phyloP scores from a whole-genome alignment of 2,888 invertebrate species.

The Siphlonurus alternatus region DNA sequence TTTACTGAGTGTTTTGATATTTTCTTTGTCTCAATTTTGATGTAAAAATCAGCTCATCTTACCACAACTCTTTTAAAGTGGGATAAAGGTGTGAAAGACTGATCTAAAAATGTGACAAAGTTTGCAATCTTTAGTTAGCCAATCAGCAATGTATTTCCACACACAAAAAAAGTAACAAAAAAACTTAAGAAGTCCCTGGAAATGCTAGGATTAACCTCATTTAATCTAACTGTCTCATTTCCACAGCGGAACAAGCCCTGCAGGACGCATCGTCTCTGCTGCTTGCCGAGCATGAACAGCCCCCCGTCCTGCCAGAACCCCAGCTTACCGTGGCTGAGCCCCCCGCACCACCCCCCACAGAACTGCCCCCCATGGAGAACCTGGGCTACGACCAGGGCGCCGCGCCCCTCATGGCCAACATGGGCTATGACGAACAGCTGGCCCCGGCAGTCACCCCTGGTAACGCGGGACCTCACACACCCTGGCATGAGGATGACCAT shows the following conservation, averaged over 20 bases:
- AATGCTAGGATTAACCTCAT: no score
- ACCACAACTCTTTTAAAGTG: no score
- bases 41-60: no score
- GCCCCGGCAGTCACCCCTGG: conserved; percentile 41
- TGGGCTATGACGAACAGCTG: conserved; percentile 55
- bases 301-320: conserved; percentile 13
- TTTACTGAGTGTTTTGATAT: no score
- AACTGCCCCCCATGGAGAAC: conserved; percentile 37
- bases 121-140: no score
- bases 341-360: conserved; percentile 21
- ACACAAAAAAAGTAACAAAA: no score
- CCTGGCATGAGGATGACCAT: conserved; percentile 56
- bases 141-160: no score
- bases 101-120: no score
- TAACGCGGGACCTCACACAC: conserved; percentile 35
- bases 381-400: conserved; percentile 40
- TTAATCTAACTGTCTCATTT: no score
- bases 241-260: conserved; percentile 12
- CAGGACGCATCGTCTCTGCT: conserved; percentile 20
- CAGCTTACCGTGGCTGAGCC: background rate
- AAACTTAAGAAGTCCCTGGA: no score
- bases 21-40: no score
- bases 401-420: conserved; percentile 41
- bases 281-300: conserved; percentile 18
- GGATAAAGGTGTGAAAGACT: no score